Conservation (phyloP, 2,888 invertebrate genomes). For the Xestia c-nigrum region DNA sequence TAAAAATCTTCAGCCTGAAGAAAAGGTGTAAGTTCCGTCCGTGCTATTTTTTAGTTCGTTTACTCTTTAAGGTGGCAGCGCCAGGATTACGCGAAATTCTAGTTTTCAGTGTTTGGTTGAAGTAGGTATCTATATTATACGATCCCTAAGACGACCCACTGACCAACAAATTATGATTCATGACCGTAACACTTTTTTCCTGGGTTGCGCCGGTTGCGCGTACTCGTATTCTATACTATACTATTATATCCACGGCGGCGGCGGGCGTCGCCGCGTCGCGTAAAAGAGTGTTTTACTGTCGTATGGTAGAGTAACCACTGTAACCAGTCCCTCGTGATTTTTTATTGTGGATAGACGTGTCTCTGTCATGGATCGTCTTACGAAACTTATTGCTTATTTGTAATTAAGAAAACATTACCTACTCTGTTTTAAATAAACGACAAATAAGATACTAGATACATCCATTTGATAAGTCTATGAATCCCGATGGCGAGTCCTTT, state of each 20-base stretch:
- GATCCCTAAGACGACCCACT: too few relatives aligned
- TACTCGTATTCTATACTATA: too few relatives aligned
- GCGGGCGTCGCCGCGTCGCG: too few relatives aligned
- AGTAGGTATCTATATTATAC: too few relatives aligned
- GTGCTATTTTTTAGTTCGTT: not conserved
- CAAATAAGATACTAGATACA: constrained; percentile 12
- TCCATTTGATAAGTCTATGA: constrained; percentile 40
- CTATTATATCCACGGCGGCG: too few relatives aligned
- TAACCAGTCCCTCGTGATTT: constrained; percentile 2
- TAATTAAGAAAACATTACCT: constrained; percentile 48
- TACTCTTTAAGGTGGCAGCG: too few relatives aligned
- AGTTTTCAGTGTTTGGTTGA: too few relatives aligned
- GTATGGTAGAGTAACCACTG: not conserved
- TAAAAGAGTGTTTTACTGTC: not conserved
- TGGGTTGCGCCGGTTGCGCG: too few relatives aligned
- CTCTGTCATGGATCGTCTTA: constrained; percentile 3
- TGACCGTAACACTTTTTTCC: too few relatives aligned
- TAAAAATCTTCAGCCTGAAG: not conserved
- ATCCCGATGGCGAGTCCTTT: constrained; percentile 30
- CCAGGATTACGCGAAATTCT: too few relatives aligned
- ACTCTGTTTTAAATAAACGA: constrained; percentile 27
- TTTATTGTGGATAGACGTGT: constrained; percentile 1
- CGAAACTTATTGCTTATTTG: constrained; percentile 25
- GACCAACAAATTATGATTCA: too few relatives aligned
- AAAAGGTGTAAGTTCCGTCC: not conserved